Evolutionary conservation across 2,888 invertebrate genomes (phyloP).

Genomic region (Panzeria rudis): DNA sequence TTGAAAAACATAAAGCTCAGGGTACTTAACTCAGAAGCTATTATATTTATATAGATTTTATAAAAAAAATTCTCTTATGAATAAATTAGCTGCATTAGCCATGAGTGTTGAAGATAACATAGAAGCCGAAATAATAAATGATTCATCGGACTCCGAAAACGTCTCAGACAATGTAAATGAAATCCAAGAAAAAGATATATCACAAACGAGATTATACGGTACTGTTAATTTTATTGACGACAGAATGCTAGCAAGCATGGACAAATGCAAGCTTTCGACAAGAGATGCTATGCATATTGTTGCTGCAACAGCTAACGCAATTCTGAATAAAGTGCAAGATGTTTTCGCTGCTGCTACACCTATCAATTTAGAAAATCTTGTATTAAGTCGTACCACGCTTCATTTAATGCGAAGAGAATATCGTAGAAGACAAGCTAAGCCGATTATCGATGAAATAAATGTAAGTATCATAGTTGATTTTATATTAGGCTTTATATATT

Average conservation of each 20-base stretch:
- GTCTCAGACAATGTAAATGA: slow-evolving; percentile 20
- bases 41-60: slow-evolving; percentile 34
- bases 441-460: slow-evolving; percentile 21
- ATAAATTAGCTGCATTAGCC: slow-evolving; percentile 33
- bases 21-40: slow-evolving; percentile 33
- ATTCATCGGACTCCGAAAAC: slow-evolving; percentile 30
- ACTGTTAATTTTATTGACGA: slow-evolving; percentile 22
- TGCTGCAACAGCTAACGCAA: slow-evolving; percentile 10
- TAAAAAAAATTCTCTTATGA: slow-evolving; percentile 27
- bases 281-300: slow-evolving; percentile 37
- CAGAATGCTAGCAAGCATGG: slow-evolving; percentile 10
- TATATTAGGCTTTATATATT: slow-evolving; percentile 13
- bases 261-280: slow-evolving; percentile 36
- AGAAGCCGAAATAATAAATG: slow-evolving; percentile 18
- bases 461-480: slow-evolving; percentile 16
- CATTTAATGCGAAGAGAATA: no score
- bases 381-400: no score
- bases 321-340: slow-evolving; percentile 36
- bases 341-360: not conserved
- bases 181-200: slow-evolving; percentile 20
- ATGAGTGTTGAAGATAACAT: slow-evolving; percentile 16
- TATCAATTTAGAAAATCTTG: no score
- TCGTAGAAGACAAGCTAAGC: no score
- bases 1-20: slow-evolving; percentile 42
- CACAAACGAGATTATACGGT: slow-evolving; percentile 35